Evolutionary conservation across 2,113 vertebrate genomes (phyloP), one percentile per base, ranked within the genome.

Genomic region (Spilogale gracilis): DNA sequence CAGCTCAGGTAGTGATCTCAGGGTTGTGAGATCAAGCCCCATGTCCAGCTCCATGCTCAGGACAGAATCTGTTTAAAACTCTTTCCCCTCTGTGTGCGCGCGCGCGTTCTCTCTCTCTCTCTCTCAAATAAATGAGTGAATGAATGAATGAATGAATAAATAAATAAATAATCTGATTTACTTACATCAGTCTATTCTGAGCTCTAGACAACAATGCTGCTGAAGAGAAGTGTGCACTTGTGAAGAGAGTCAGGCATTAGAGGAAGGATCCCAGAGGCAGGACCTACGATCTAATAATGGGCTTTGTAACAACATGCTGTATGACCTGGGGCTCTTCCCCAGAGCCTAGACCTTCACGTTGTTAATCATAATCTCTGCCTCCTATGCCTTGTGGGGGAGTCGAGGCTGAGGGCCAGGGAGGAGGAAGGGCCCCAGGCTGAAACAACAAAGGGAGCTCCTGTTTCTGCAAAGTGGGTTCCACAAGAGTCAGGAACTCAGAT

Each of bases 221-320:
- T 65, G 5, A 56, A 54, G 20, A 76, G 50, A 82, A 45, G 13
- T 38, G 52, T 89, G 65, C 25, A 50, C 2, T 38, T 54, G 17
- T 89, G 17, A 83, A 61, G 45, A 82, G 17, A 83, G 56, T 20
- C 9, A 48, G 61, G 90, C 69, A 38, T 52, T 60, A 74, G 67
- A 18, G 13, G 58, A 82, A 56, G 4, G 17, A 90, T 8, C 32
- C 43, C 25, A 38, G 32, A 21, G 78, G 61, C 25, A 83, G 23
- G 48, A 52, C 30, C 52, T 78, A 48, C 78, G 79, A 81, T 52
- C 83, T 97, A 89, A 86, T 11, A 95, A 92, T 86, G 65, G 73
- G 73, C 45, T 89, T 81, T 93, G 58, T 38, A 60, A 79, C 27
- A 89, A 50, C 12, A 91, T 45, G 43, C 43, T 52, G 45, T 67